Evolutionary conservation across 2,797 vertebrate species (phyloP).

Genomic region (Microctenopoma steveboyesi): DNA sequence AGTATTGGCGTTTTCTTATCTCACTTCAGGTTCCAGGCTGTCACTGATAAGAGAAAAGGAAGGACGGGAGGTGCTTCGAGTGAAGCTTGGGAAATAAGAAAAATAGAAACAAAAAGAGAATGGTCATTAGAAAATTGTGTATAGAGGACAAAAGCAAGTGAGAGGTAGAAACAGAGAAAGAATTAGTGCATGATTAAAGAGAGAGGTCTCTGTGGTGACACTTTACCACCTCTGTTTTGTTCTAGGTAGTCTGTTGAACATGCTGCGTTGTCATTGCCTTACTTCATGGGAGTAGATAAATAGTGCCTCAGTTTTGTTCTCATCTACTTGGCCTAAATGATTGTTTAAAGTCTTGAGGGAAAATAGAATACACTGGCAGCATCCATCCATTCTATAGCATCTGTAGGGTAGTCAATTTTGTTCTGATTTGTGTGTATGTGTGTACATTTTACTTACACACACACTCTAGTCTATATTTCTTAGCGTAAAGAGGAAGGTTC

Average conservation of each 20-base stretch:
- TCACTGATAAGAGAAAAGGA: slow-evolving; percentile 74
- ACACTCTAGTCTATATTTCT: slow-evolving; percentile 44
- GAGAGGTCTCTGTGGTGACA: slow-evolving; percentile 38
- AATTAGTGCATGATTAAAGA: slow-evolving; percentile 60
- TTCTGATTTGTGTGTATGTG: slow-evolving; percentile 25
- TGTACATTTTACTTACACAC: slow-evolving; percentile 17
- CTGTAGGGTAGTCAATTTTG: slow-evolving; percentile 32
- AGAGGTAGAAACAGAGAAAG: slow-evolving; percentile 38
- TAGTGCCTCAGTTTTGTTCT: slow-evolving; percentile 32
- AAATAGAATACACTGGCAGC: slow-evolving; percentile 33
- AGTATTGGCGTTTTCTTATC: slow-evolving; percentile 79
- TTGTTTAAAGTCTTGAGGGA: slow-evolving; percentile 25
- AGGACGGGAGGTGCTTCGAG: slow-evolving; percentile 24
- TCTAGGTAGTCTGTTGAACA: slow-evolving; percentile 50
- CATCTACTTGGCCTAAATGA: slow-evolving; percentile 31
- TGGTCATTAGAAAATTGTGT: slow-evolving; percentile 23
- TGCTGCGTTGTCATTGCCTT: slow-evolving; percentile 50
- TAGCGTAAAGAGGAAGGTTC: slow-evolving; percentile 22
- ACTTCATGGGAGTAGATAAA: slow-evolving; percentile 52
- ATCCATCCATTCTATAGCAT: slow-evolving; percentile 35
- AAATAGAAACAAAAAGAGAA: slow-evolving; percentile 47
- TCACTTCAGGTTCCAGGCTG: slow-evolving; percentile 74
- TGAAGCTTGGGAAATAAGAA: slow-evolving; percentile 38
- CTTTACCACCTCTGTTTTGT: slow-evolving; percentile 24
- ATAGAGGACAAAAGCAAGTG: slow-evolving; percentile 16